Base-by-base conservation (phyloP, 37 sponge, comb jelly and placozoan genomes). In the Ianthella basta region DNA sequence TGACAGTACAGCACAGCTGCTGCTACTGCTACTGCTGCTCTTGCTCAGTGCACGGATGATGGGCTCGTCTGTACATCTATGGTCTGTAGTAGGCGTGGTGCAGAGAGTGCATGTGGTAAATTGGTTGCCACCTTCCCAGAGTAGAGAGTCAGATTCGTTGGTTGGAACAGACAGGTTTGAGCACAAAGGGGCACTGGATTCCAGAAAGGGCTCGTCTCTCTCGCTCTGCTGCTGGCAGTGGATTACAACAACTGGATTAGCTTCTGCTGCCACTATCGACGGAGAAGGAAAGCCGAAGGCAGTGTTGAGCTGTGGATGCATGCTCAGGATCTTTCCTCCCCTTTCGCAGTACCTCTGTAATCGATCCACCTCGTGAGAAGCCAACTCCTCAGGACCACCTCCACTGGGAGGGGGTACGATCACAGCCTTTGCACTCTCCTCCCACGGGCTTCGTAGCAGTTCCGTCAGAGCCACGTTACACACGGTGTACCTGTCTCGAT, bases 401-500 rank as follows among this genome's bases (percentile, higher is more conserved):
- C 23, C 34, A 15, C 55, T 0, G 19, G 65, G 32, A 35, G 80
- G 25, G 0, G 89, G 89, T 5, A 85, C 80, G 1, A 92, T 72
- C 1, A 92, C 80, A 25, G 88, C 39, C 8, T 38, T 38, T 68
- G 86, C 82, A 84, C 81, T 88, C 24, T 88, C 89, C 35, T 70
- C 77, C 92, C 92, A 92, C 13, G 89, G 92, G 6, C 56, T 56
- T 16, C 30, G 8, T 38, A 40, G 55, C 15, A 88, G 67, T 18
- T 91, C 91, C 0, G 84, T 56, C 50, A 65, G 16, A 0, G 70
- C 35, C 0, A 92, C 82, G 18, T 82, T 83, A 64, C 88, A 88
- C 15, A 92, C 60, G 33, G 61, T 74, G 63, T 92, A 92, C 16
- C 83, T 56, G 68, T 92, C 88, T 1, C 59, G 59, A 41, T 75